These are phyloP conservation scores for Caligus rogercresseyi DNA, from an alignment of 1,140 invertebrate species.

Conservation along the genomic window DNA sequence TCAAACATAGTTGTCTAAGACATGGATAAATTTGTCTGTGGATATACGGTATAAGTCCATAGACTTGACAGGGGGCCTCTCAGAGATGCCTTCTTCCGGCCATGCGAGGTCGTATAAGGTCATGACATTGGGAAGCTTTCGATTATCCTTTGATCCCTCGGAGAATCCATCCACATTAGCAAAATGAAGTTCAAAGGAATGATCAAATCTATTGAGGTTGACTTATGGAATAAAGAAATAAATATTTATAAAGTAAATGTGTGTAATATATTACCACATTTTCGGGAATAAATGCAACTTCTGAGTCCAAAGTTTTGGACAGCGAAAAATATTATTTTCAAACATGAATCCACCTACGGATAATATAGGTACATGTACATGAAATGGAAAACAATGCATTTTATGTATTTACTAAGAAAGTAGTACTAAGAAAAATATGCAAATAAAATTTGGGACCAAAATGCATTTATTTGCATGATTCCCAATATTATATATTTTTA, in stretches of 20 bases:
- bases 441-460: too few species aligned
- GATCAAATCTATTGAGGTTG: background rate
- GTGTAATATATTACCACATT: background rate
- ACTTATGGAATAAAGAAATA: background rate
- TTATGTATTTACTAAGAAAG: too few species aligned
- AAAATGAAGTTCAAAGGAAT: background rate
- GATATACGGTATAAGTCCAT: background rate
- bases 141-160: background rate
- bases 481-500: too few species aligned
- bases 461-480: too few species aligned
- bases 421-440: too few species aligned
- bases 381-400: too few species aligned
- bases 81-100: background rate
- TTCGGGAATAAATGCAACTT: background rate
- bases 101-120: background rate
- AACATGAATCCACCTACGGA: too few species aligned
- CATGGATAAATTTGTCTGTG: background rate
- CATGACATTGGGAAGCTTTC: background rate
- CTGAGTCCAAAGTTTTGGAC: too few species aligned
- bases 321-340: too few species aligned
- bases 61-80: background rate
- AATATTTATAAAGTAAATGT: too few species aligned
- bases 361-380: too few species aligned
- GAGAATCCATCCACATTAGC: background rate
- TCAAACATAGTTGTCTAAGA: background rate